Evolutionary conservation across 2,113 vertebrate species (phyloP), one percentile per base, ranked within the genome.

Genomic region (Thomomys bottae): DNA sequence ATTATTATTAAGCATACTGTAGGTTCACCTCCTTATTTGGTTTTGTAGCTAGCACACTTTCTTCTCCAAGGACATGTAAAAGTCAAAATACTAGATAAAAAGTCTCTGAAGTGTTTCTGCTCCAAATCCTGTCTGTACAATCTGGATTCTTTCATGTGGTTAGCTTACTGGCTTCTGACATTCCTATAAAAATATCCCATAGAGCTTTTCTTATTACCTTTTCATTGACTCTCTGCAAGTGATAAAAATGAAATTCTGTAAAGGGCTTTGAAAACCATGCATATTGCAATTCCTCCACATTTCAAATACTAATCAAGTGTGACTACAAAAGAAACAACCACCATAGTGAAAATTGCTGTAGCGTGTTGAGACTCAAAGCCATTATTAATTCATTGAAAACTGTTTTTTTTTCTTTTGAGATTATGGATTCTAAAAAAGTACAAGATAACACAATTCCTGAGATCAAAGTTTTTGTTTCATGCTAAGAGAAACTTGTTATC

Each of bases 281-380:
- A 49, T 90, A 89, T 34, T 96, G 96, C 94, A 94, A 70, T 79
- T 96, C 90, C 80, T 95, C 84, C 87, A 94, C 95, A 91, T 96
- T 95, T 96, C 96, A 91, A 95, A 94, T 92, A 92, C 94, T 94
- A 94, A 96, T 95, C 93, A 92, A 96, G 88, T 88, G 4, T 92
- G 88, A 95, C 94, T 93, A 64, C 18, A 84, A 90, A 42, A 93
- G 73, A 91, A 96, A 93, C 28, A 84, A 66, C 61, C 30, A 38
- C 91, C 49, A 36, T 75, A 80, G 72, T 68, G 59, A 96, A 84
- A 96, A 96, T 90, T 94, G 40, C 42, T 93, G 36, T 54, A 75
- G 17, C 0, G 0, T 80, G 14, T 88, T 95, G 86, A 94, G 87
- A 96, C 94, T 80, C 92, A 82, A 61, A 87, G 17, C 45, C 45